Evolutionary conservation across 2,888 invertebrate species (phyloP).

Genomic region (Oscheius sp.): DNA sequence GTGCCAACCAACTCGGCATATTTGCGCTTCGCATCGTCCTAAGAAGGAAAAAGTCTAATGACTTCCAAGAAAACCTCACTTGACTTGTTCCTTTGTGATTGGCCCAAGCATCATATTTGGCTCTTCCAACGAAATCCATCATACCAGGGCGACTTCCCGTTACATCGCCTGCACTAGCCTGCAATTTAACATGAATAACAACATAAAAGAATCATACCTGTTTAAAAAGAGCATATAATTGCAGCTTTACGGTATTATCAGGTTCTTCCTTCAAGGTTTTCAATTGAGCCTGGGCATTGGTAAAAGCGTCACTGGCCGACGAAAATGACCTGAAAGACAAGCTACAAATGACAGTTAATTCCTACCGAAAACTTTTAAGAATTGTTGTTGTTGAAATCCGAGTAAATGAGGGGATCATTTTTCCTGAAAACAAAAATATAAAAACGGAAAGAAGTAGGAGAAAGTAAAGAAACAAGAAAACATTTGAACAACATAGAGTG

Average conservation of each 20-base stretch:
- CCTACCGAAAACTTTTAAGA: no score
- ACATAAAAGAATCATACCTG: slow-evolving; percentile 74
- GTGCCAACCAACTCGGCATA: slow-evolving; percentile 76
- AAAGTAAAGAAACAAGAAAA: no score
- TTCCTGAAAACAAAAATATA: no score
- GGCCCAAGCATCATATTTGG: slow-evolving; percentile 79
- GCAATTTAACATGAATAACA: slow-evolving; percentile 11
- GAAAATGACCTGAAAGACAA: slow-evolving; percentile 21
- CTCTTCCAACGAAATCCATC: slow-evolving; percentile 78
- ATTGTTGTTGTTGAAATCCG: no score
- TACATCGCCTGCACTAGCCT: slow-evolving; percentile 74
- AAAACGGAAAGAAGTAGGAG: no score
- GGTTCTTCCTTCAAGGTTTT: slow-evolving; percentile 74
- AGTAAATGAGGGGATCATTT: no score
- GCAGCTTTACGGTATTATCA: slow-evolving; percentile 76
- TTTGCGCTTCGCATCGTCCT: slow-evolving; percentile 76
- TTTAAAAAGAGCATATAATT: slow-evolving; percentile 78
- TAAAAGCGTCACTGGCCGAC: slow-evolving; percentile 47
- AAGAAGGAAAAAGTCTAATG: slow-evolving; percentile 12
- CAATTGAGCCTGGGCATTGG: slow-evolving; percentile 64
- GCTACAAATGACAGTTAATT: not conserved
- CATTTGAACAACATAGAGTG: no score
- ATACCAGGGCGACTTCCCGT: slow-evolving; percentile 77
- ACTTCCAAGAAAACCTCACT: slow-evolving; percentile 66
- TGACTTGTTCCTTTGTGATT: slow-evolving; percentile 75